A percentile compares a stretch with the other conserved stretches of the same genome.
These are phyloP conservation scores for Pseudachorutes palmiensis DNA, from an alignment of 1,140 invertebrate genomes.

Conservation along the genomic window DNA sequence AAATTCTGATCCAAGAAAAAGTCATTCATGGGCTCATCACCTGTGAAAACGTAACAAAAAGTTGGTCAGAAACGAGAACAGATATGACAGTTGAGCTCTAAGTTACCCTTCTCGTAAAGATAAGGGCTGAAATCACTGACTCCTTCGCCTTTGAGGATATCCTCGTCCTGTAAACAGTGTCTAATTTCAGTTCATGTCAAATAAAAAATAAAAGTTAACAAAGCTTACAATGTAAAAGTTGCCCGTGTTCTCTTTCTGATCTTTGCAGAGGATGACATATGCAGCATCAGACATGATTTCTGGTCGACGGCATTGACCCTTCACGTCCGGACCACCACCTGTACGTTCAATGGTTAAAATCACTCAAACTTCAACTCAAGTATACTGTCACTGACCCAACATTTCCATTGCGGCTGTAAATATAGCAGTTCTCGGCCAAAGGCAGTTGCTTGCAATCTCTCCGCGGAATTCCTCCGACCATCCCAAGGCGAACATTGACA, in stretches of 20 bases:
- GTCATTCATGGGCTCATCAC: constrained; percentile 67
- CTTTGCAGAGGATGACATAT: constrained; percentile 74
- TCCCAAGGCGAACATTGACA: constrained; percentile 97
- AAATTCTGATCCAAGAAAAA: constrained; percentile 75
- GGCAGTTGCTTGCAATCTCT: constrained; percentile 86
- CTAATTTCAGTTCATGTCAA: not conserved
- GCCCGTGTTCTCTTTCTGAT: constrained; percentile 70
- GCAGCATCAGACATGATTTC: constrained; percentile 95
- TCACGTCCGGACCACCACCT: constrained; percentile 46
- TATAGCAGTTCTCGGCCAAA: constrained; percentile 88
- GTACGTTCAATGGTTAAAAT: no score
- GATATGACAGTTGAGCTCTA: not conserved
- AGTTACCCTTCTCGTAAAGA: constrained; percentile 65
- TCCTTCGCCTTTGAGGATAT: constrained; percentile 68
- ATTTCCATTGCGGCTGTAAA: constrained; percentile 94
- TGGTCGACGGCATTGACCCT: constrained; percentile 62
- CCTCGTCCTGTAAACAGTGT: constrained; percentile 59
- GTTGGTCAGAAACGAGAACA: not conserved
- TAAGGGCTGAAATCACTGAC: constrained; percentile 81
- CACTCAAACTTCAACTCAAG: no score
- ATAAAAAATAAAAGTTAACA: not conserved
- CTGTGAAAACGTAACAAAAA: constrained; percentile 14
- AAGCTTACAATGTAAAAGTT: constrained; percentile 65
- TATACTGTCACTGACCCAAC: no score
- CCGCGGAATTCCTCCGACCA: constrained; percentile 86